Evolutionary conservation across 2,797 vertebrate species (phyloP).

Genomic region (Sebastes taczanowskii): DNA sequence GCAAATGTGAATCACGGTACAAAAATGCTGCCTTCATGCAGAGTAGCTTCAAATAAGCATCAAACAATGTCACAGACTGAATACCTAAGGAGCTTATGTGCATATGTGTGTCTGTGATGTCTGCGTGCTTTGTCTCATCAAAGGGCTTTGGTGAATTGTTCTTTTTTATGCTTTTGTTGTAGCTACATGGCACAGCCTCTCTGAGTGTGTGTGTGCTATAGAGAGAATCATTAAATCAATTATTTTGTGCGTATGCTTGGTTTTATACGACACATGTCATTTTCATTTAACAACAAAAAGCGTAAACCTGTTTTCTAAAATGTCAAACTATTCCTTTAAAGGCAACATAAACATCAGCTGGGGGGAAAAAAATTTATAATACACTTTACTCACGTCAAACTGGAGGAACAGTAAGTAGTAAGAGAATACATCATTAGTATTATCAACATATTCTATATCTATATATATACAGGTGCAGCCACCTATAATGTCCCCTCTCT

Average conservation of each 20-base stretch:
- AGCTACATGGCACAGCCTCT: not conserved
- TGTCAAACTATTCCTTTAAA: not conserved
- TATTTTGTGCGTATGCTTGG: too few relatives aligned
- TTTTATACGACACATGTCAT: not conserved
- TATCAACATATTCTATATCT: not conserved
- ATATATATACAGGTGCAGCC: not conserved
- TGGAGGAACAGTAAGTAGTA: not conserved
- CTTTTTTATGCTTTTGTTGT: not conserved
- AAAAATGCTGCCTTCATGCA: not conserved
- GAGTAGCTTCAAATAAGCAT: constrained; percentile 39
- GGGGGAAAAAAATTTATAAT: too few relatives aligned
- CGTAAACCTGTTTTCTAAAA: rapidly evolving
- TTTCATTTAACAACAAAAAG: not conserved
- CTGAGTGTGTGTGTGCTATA: not conserved
- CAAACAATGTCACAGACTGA: constrained; percentile 25
- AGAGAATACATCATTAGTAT: not conserved
- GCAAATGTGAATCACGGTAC: not conserved
- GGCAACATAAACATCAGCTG: too few relatives aligned
- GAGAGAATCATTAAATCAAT: not conserved
- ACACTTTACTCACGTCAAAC: too few relatives aligned
- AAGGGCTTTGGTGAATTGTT: constrained; percentile 2
- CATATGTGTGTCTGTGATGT: not conserved
- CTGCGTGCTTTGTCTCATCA: not conserved
- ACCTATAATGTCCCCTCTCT: too few relatives aligned
- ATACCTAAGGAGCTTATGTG: constrained; percentile 24